Conservation (phyloP, 2,797 vertebrate genomes). For the Halcyon smyrnensis region DNA sequence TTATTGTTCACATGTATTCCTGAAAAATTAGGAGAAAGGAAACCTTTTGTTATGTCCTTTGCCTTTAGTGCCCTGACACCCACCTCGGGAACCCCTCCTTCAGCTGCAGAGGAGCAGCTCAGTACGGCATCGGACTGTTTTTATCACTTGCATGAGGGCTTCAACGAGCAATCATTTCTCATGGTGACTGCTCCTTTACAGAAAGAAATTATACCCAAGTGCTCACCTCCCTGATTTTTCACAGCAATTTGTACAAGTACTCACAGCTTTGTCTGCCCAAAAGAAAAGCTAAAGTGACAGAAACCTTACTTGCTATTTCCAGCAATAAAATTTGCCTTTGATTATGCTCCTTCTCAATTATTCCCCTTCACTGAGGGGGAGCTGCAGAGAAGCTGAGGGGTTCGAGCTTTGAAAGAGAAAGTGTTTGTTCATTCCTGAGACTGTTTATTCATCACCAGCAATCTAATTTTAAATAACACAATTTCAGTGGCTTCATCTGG, state of each 20-base stretch:
- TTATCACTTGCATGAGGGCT: background rate
- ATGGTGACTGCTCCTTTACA: background rate
- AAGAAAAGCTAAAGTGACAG: background rate
- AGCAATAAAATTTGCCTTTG: constrained; percentile 7
- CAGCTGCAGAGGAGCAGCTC: background rate
- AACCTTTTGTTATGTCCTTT: background rate
- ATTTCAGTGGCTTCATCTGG: constrained; percentile 6
- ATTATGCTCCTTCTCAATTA: background rate
- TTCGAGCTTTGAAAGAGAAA: background rate
- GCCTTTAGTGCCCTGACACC: background rate
- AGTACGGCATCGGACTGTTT: background rate
- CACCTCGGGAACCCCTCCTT: background rate
- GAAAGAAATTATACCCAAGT: background rate
- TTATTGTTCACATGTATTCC: constrained; percentile 95
- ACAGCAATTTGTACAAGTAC: background rate
- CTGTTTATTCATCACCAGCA: constrained; percentile 40
- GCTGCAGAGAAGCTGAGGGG: background rate
- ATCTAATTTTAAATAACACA: constrained; percentile 43
- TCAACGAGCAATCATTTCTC: background rate
- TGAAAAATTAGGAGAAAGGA: constrained; percentile 45
- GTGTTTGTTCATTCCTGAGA: background rate
- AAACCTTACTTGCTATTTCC: background rate
- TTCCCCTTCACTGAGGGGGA: background rate
- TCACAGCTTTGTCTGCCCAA: background rate
- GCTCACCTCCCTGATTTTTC: background rate